Evolutionary conservation across 2,797 vertebrate species (phyloP).

Genomic region (Nyctalus aviator): DNA sequence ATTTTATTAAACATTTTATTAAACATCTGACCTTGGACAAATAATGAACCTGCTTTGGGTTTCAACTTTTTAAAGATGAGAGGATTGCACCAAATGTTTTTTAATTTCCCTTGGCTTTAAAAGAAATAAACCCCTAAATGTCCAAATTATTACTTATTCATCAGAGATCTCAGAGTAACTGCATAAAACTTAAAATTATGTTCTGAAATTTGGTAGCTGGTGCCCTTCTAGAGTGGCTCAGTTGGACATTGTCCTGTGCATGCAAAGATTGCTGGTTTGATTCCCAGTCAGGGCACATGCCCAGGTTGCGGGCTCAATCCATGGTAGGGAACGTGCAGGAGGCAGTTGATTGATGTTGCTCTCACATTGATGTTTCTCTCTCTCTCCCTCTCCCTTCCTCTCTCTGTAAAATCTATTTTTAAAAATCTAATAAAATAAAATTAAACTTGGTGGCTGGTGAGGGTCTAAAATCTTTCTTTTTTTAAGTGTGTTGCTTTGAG

Average conservation of each 20-base stretch:
- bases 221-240: not conserved
- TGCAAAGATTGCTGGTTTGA: not conserved
- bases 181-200: constrained; percentile 6
- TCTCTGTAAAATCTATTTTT: not conserved
- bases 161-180: not conserved
- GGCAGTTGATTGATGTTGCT: not conserved
- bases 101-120: not conserved
- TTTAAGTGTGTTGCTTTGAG: constrained; percentile 59
- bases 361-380: not conserved
- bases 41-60: not conserved
- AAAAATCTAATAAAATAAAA: not conserved
- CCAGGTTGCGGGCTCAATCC: not conserved
- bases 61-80: constrained; percentile 29
- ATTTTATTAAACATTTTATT: constrained; percentile 41
- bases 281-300: not conserved
- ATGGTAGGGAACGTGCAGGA: not conserved
- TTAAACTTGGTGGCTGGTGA: not conserved
- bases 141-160: not conserved
- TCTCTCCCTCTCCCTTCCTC: not conserved
- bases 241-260: not conserved
- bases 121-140: not conserved
- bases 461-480: not conserved
- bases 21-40: constrained; percentile 36
- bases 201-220: not conserved
- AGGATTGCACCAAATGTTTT: not conserved